Conservation (phyloP, 1,140 invertebrate species). For the Chymomyza costata region DNA sequence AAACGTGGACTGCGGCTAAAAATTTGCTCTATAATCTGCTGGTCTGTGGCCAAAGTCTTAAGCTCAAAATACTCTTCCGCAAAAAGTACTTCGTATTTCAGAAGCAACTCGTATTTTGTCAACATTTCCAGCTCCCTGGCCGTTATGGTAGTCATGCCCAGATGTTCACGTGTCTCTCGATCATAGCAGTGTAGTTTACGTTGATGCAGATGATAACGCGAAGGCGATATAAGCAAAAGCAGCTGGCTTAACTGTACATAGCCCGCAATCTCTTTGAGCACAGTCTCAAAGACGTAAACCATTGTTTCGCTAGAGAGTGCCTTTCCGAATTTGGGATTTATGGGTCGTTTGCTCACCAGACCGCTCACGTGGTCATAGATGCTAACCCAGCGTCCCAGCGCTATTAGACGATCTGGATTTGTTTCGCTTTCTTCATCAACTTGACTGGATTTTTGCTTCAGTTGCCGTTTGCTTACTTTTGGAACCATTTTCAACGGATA, state of each 20-base stretch:
- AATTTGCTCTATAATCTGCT: slow-evolving; percentile 8
- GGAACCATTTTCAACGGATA: too few relatives aligned
- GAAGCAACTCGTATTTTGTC: slow-evolving; percentile 24
- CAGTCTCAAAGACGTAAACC: slow-evolving; percentile 1
- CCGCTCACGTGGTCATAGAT: background rate
- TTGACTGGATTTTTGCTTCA: too few relatives aligned
- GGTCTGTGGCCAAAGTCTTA: slow-evolving; percentile 11
- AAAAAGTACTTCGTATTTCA: slow-evolving; percentile 36
- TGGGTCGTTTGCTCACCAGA: slow-evolving; percentile 1
- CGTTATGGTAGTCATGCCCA: slow-evolving; percentile 30
- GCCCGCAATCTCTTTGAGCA: slow-evolving; percentile 12
- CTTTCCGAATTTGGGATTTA: slow-evolving; percentile 5
- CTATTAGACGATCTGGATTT: too few relatives aligned
- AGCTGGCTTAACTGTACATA: slow-evolving; percentile 7
- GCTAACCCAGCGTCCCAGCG: slow-evolving; percentile 24
- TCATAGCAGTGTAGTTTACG: slow-evolving; percentile 39
- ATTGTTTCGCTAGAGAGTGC: background rate
- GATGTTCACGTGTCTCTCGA: slow-evolving; percentile 3
- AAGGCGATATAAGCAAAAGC: slow-evolving; percentile 28
- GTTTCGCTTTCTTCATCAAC: too few relatives aligned
- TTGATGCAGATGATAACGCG: background rate
- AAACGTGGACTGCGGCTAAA: background rate
- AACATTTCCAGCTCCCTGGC: slow-evolving; percentile 16
- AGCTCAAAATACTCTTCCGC: slow-evolving; percentile 21
- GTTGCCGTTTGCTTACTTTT: too few relatives aligned